A percentile compares a stretch with the other conserved stretches of the same genome.
Conservation (phyloP, 2,888 invertebrate species). For the Amorpha juglandis region DNA sequence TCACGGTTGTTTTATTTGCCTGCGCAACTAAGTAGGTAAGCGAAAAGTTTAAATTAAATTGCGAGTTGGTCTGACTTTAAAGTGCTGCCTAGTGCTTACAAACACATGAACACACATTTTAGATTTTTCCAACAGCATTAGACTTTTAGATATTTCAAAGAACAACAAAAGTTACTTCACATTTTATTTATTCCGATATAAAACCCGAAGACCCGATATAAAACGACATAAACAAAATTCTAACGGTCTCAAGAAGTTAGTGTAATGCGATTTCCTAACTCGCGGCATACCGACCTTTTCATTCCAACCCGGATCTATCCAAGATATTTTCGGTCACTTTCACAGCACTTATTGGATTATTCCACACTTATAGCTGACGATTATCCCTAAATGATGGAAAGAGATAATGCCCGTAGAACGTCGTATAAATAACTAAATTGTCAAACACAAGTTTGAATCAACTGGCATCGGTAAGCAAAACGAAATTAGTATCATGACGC, state of each 20-base stretch:
- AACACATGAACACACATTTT: constrained; percentile 8
- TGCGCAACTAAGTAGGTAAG: background rate
- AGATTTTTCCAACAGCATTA: constrained; percentile 1
- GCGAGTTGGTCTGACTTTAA: background rate
- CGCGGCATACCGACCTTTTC: constrained; percentile 47
- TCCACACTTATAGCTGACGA: constrained; percentile 36
- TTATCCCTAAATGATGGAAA: constrained; percentile 39
- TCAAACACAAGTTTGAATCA: constrained; percentile 69
- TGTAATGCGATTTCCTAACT: constrained; percentile 48
- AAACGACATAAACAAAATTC: constrained; percentile 38
- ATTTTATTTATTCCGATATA: constrained; percentile 28
- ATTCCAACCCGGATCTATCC: constrained; percentile 45
- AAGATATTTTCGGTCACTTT: constrained; percentile 42
- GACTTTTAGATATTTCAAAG: constrained; percentile 5
- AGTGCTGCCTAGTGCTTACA: background rate
- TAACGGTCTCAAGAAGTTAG: constrained; percentile 39
- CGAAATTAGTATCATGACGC: constrained; percentile 66
- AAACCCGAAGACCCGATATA: constrained; percentile 40
- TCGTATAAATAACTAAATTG: constrained; percentile 71
- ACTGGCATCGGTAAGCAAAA: constrained; percentile 65
- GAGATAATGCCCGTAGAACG: constrained; percentile 50
- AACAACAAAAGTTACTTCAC: constrained; percentile 2
- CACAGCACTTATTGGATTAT: constrained; percentile 40
- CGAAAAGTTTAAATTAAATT: background rate
- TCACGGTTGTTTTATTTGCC: background rate